Evolutionary conservation across 37 sponge, comb jelly and placozoan genomes (phyloP), one percentile per base, ranked within the genome.

Genomic region (Cliona cf. orientalis): DNA sequence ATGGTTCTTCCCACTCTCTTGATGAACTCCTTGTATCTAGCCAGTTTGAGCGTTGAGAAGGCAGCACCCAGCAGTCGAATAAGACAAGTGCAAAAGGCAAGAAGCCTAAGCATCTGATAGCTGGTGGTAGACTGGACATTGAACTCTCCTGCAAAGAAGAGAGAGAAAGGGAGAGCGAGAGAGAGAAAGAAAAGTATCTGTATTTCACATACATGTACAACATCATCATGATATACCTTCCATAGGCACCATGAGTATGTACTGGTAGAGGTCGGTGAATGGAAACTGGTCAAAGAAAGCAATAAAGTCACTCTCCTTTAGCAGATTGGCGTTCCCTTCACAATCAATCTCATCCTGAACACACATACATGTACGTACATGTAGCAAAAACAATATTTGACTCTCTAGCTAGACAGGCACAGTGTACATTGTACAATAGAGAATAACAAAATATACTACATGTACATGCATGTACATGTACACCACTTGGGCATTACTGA

Each of bases 271-370:
- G n/a, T 87, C 89, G 17, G 49, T 80, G 78, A 97, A 80, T 26
- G 96, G 84, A 67, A 97, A 97, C 82, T 97, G 97, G 35, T 94
- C 86, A 43, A 91, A 91, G 45, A 95, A 76, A 14, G 86, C 43
- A 25, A 91, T 91, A 40, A 89, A 88, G 71, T 97, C 97, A 7
- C 66, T 44, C 63, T 97, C 97, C 46, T 89, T 89, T 78, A 97
- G 75, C 75, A 91, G 39, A 32, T 62, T 57, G 28, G 79, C 74
- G 23, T 81, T 66, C 0, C 63, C 84, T 28, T 79, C 87, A 5
- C 42, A 61, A 41, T 37, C 86, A 36, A 46, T 69, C 66, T 83
- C 32, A 28, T 83, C 75, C 84, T 83, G 71, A 12, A 42, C 7
- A 7, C 42, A 46, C 7, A 46, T 14, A 41, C 26, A 33, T 39